Base-by-base conservation (phyloP, 1,140 invertebrate species). In the Xylocopa sonorina region DNA sequence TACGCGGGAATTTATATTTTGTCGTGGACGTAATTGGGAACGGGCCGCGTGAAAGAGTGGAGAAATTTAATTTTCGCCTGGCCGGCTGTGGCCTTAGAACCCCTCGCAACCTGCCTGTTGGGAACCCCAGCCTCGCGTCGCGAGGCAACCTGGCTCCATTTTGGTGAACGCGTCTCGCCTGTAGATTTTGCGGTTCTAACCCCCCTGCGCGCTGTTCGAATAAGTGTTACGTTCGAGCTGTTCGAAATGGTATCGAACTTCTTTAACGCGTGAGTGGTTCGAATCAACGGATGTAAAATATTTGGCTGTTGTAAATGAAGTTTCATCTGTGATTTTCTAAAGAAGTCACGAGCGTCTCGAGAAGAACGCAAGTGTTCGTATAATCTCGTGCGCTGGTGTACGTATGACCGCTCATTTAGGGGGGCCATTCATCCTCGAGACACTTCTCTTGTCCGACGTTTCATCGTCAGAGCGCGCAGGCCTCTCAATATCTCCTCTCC, bases 21-120 rank as follows among this genome's bases (percentile, higher is more conserved):
- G 62, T 76, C 50, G 63, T 43, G 63, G 38, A 46, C 27, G 73
- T 76, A 76, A 76, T 76, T 57, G 73, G 51, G 63, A 57, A 76
- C 29, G 62, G 12, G 14, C 10, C 51, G 63, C 51, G 73, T 78
- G 75, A 79, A 78, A 83, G 53, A 60, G 69, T 51, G 68, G 63
- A 79, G 73, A 72, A 51, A 63, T 84, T 83, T 63, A 71, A 79
- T 79, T 79, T 79, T 60, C 82, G 50, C 41, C 12, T 14, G 63
- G 21, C 63, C 24, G 24, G 6, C 41, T 18, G 24, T 12, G 24
- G 4, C 14, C 18, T 46, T 27, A 34, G 18, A 38, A 24, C 24
- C 12, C 43, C 4, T 5, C 34, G 7, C 12, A 9, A 38, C 9
- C 21, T 24, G 38, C 9, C 18, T n/a, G n/a, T n/a, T 34, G 55